phyloP scores from a whole-genome alignment of 2,797 vertebrate species.

The Scolopax rusticola region DNA sequence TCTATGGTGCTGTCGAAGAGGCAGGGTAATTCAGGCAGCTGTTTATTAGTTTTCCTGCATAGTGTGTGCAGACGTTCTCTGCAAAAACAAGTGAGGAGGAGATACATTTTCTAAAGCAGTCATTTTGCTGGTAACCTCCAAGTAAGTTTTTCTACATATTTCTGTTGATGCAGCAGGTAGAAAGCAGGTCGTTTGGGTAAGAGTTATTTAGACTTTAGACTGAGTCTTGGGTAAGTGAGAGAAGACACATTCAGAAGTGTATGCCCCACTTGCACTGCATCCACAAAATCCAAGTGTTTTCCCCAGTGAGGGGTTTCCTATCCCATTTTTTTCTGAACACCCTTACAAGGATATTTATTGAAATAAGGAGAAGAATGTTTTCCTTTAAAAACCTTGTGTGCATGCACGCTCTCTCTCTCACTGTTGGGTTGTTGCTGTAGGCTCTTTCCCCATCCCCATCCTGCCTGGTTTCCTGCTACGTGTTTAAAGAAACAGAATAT shows the following conservation, averaged over 20 bases:
- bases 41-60: not conserved
- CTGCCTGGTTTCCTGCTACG: constrained; percentile 58
- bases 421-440: not conserved
- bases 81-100: not conserved
- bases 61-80: not conserved
- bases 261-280: not conserved
- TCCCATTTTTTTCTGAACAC: not conserved
- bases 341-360: not conserved
- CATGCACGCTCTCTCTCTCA: not conserved
- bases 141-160: not conserved
- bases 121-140: not conserved
- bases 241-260: not conserved
- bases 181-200: not conserved
- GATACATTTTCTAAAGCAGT: not conserved
- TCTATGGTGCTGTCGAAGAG: not conserved
- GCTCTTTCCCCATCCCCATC: constrained; percentile 34
- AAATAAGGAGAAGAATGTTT: not conserved
- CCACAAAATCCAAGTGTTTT: not conserved
- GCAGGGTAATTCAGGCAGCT: not conserved
- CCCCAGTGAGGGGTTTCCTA: not conserved
- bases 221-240: not conserved
- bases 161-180: not conserved
- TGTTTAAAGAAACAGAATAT: constrained; percentile 42
- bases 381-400: not conserved
- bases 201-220: not conserved